These are phyloP conservation scores for Glaucopsyche alexis DNA, from an alignment of 2,888 invertebrate genomes.

Conservation along the genomic window DNA sequence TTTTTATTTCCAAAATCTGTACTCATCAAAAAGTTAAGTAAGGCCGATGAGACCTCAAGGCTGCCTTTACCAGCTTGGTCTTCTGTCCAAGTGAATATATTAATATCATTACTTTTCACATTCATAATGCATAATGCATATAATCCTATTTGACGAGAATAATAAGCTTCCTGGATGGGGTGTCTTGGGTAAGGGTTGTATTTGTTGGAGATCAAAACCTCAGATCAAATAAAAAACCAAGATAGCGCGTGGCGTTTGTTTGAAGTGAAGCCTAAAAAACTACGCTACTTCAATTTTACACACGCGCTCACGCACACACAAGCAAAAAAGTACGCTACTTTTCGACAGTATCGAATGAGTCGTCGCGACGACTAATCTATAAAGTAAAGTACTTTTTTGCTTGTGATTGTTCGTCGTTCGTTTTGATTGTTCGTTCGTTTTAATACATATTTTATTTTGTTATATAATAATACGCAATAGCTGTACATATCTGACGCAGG, in stretches of 20 bases:
- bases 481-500: conserved; percentile 7
- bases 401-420: too few species aligned
- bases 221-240: too few species aligned
- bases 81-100: background rate
- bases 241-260: too few species aligned
- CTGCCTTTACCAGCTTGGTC: background rate
- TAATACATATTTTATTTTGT: background rate
- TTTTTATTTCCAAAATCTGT: background rate
- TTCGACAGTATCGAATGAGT: too few species aligned
- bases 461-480: background rate
- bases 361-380: too few species aligned
- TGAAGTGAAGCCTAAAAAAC: too few species aligned
- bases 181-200: background rate
- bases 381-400: too few species aligned
- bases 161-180: background rate
- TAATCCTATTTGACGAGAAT: background rate
- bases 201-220: background rate
- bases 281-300: too few species aligned
- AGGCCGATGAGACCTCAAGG: background rate
- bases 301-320: too few species aligned
- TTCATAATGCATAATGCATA: background rate
- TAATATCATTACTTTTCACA: background rate
- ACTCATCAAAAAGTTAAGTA: background rate
- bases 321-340: too few species aligned
- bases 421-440: background rate